phyloP scores from a whole-genome alignment of 2,888 invertebrate species.

The Dasypogon diadema region DNA sequence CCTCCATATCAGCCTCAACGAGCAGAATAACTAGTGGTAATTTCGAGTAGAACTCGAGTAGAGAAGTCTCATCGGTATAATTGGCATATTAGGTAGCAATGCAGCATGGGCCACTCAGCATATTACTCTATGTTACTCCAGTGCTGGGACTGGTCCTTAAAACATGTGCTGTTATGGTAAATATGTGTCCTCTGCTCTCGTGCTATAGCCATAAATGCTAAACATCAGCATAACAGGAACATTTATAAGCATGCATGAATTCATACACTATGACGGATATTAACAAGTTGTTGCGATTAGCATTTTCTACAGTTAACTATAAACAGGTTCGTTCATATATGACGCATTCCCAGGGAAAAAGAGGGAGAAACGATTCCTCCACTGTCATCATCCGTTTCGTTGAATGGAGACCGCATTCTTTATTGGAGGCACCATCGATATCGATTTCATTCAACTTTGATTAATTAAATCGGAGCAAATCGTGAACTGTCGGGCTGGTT shows the following conservation, averaged over 20 bases:
- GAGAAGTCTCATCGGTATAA: slow-evolving; percentile 51
- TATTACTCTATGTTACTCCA: not conserved
- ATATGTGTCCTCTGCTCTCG: slow-evolving; percentile 14
- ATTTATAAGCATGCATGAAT: slow-evolving; percentile 30
- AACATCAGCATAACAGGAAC: slow-evolving; percentile 37
- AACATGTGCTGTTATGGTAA: slow-evolving; percentile 11
- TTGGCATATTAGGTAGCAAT: slow-evolving; percentile 48
- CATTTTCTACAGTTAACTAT: not conserved
- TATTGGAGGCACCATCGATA: not conserved
- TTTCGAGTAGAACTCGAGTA: slow-evolving; percentile 36
- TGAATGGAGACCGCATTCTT: slow-evolving; percentile 27
- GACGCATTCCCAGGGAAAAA: not conserved
- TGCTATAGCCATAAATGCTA: slow-evolving; percentile 38
- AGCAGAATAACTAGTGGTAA: not conserved
- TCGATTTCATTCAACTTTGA: slow-evolving; percentile 36
- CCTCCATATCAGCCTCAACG: not conserved
- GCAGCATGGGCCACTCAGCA: slow-evolving; percentile 5
- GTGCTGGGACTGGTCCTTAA: not conserved
- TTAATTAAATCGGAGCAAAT: slow-evolving; percentile 38
- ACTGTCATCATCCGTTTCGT: not conserved
- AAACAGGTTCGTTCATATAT: not conserved
- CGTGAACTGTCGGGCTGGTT: slow-evolving; percentile 17
- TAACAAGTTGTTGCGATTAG: slow-evolving; percentile 45
- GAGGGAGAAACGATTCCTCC: not conserved
- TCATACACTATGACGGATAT: slow-evolving; percentile 42